Evolutionary conservation across 2,113 vertebrate genomes (phyloP), one percentile per base, ranked within the genome.

Genomic region (Hyla sarda): DNA sequence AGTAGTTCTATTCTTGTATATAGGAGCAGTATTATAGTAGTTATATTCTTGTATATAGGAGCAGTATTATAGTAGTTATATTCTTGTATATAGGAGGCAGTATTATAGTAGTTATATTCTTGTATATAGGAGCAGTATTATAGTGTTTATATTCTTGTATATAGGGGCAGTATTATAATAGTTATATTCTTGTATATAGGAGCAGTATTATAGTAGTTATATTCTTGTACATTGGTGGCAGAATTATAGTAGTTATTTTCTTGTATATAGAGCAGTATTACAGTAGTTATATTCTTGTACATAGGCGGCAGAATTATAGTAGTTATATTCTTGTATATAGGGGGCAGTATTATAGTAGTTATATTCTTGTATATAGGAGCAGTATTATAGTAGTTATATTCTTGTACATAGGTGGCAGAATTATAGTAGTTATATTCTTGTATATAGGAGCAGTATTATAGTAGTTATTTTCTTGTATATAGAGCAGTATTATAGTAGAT

Each of bases 361-460:
- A n/a, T 58, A 58, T 58, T 58, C 56, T 58, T 58, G 56, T 58
- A 58, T 23, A 58, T 58, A 58, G 56, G 56, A n/a, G 21, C 23
- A 58, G 56, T 58, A n/a, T 58, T 58, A 58, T 58, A 58, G 56
- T 58, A 23, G 56, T 58, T 58, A 58, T n/a, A 58, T 58, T n/a
- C 56, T 58, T 58, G 56, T 58, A 58, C 56, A 58, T n/a, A n/a
- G n/a, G n/a, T n/a, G n/a, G n/a, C n/a, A n/a, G n/a, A n/a, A n/a
- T n/a, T n/a, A n/a, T n/a, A n/a, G n/a, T n/a, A n/a, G n/a, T n/a
- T n/a, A n/a, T n/a, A n/a, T n/a, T n/a, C n/a, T n/a, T n/a, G n/a
- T n/a, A n/a, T n/a, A n/a, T n/a, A n/a, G n/a, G n/a, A n/a, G n/a
- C n/a, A n/a, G n/a, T n/a, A n/a, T n/a, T n/a, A n/a, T n/a, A n/a